These are phyloP conservation scores for Neoitamus cyanurus DNA, from an alignment of 2,888 invertebrate genomes.

Conservation along the genomic window DNA sequence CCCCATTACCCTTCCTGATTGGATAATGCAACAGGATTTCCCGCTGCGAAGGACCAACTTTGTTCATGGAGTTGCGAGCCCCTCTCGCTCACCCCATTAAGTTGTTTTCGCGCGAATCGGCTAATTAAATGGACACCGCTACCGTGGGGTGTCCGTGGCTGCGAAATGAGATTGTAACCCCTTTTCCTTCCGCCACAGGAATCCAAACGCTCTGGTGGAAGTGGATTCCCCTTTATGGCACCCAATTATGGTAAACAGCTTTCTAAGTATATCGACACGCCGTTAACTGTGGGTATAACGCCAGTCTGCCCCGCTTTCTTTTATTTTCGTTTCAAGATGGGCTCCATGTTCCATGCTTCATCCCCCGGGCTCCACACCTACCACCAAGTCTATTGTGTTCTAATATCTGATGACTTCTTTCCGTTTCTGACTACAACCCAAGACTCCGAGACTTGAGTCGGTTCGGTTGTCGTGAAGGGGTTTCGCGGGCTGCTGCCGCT, in stretches of 20 bases:
- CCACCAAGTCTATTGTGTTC: not conserved
- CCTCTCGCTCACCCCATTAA: not conserved
- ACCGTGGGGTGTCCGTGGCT: not conserved
- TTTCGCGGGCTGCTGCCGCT: not conserved
- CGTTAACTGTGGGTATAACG: not conserved
- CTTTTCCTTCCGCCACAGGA: not conserved
- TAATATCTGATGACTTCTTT: slow-evolving; percentile 35
- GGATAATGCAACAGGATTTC: slow-evolving; percentile 22
- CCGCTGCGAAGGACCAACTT: not conserved
- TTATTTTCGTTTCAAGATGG: not conserved
- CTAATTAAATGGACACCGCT: not conserved
- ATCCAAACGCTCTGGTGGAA: not conserved
- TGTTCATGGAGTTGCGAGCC: not conserved
- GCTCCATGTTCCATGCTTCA: not conserved
- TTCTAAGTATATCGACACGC: slow-evolving; percentile 28
- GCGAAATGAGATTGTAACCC: not conserved
- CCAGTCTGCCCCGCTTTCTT: not conserved
- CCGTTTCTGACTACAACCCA: not conserved
- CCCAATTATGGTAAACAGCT: slow-evolving; percentile 39
- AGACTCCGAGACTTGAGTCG: not conserved
- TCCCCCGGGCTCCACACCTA: not conserved
- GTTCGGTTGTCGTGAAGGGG: not conserved
- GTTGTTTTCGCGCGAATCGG: not conserved
- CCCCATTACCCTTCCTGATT: not conserved
- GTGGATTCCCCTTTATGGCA: not conserved